Evolutionary conservation across 2,888 invertebrate species (phyloP), one percentile per base, ranked within the genome.

Genomic region (Pristionchus arcanus): DNA sequence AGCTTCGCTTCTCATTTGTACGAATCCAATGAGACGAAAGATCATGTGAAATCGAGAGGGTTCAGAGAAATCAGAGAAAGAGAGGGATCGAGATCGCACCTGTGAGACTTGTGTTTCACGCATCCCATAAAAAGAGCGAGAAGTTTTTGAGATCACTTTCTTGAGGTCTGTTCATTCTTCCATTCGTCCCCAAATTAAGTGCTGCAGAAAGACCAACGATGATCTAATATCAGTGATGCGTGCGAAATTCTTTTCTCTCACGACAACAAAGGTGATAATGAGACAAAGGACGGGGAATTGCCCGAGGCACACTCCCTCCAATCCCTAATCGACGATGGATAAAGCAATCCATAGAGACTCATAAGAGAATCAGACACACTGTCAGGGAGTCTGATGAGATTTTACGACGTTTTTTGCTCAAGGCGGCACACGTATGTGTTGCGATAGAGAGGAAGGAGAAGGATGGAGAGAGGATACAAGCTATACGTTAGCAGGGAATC

Each of bases 321-420:
- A 28, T 81, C 49, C 49, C 42, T 42, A 37, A 42, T 25, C 42
- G n/a, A 34, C n/a, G 34, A 81, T 9, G 21, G 19, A 81, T 19
- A 9, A 16, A 5, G n/a, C n/a, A 81, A 42, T 53, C 28, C 1
- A 13, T 49, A 49, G 81, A 81, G 42, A 13, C n/a, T 1, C 42
- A 21, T 28, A 28, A 15, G 81, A 81, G 81, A 81, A 21, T 19
- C 42, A 42, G 21, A 74, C 74, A 31, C 77, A 49, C 28, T 81
- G 81, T 81, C 49, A 81, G 49, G 81, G 49, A 81, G 81, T 81
- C 81, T 81, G 42, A 81, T 81, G 81, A 81, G 63, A 49, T 81
- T 81, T 81, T 53, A 81, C 81, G 81, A 81, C 81, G 37, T 53
- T 53, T 81, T 53, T 81, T 49, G n/a, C 49, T 49, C 49, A 37